Conservation (phyloP, 2,888 invertebrate species). For the Hylaea fasciaria region DNA sequence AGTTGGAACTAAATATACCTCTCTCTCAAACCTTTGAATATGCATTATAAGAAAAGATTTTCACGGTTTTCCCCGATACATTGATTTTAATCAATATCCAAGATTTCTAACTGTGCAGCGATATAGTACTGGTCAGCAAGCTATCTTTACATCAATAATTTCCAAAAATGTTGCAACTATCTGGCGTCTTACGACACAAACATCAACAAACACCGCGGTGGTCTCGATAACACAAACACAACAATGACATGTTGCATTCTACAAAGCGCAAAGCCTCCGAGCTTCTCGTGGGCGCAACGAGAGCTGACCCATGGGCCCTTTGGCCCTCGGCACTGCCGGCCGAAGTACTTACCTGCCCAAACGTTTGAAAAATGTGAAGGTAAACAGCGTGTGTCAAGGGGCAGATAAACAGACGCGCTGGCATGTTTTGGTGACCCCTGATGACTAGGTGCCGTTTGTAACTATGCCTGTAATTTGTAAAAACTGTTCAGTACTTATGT, state of each 20-base stretch:
- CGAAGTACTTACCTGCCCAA: slow-evolving; percentile 41
- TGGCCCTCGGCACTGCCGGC: slow-evolving; percentile 42
- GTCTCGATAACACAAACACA: slow-evolving; percentile 37
- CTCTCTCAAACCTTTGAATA: background rate
- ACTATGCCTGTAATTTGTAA: slow-evolving; percentile 13
- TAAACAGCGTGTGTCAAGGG: slow-evolving; percentile 72
- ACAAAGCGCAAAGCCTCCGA: background rate
- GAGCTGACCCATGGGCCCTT: slow-evolving; percentile 39
- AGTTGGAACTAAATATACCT: slow-evolving; percentile 2
- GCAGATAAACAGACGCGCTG: slow-evolving; percentile 58
- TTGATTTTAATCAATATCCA: too few relatives aligned
- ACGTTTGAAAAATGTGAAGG: slow-evolving; percentile 65
- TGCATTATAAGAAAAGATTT: too few relatives aligned
- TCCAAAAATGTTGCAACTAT: slow-evolving; percentile 13
- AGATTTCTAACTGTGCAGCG: too few relatives aligned
- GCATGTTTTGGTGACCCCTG: background rate
- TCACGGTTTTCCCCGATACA: too few relatives aligned
- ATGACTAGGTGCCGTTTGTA: slow-evolving; percentile 25
- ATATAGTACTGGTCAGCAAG: too few relatives aligned
- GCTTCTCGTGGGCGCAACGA: slow-evolving; percentile 5
- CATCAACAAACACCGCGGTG: slow-evolving; percentile 37
- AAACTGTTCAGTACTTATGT: background rate
- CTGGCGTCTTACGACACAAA: slow-evolving; percentile 24
- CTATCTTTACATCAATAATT: too few relatives aligned
- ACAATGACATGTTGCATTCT: slow-evolving; percentile 40